Conservation (phyloP, 2,797 vertebrate genomes). For the Clarias pachynema region DNA sequence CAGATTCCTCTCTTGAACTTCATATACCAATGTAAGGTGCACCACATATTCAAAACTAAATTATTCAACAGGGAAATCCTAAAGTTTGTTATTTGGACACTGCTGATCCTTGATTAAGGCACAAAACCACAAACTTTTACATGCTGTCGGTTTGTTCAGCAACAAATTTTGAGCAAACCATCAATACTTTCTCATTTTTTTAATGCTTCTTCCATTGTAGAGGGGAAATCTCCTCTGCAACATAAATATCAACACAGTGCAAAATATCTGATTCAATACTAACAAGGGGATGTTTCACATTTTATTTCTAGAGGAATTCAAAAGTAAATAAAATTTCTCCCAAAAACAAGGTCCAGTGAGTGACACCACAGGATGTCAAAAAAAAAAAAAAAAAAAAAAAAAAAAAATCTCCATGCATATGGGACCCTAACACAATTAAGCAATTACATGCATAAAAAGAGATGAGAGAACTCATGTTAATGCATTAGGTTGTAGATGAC, state of each 20-base stretch:
- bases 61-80: not conserved
- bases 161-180: not conserved
- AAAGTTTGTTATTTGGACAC: not conserved
- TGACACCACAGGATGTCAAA: not conserved
- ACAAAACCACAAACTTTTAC: conserved; percentile 12
- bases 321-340: not conserved
- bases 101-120: conserved; percentile 19
- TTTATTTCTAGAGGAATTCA: not conserved
- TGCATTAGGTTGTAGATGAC: no score
- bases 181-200: not conserved
- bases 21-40: conserved; percentile 18
- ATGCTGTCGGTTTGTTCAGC: not conserved
- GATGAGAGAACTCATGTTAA: no score
- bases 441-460: no score
- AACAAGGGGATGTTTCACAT: not conserved
- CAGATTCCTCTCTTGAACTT: not conserved
- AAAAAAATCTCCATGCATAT: no score
- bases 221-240: not conserved
- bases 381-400: no score
- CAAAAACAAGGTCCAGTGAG: conserved; percentile 36
- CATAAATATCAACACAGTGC: not conserved
- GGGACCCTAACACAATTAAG: no score
- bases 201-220: not conserved
- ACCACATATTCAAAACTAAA: not conserved
- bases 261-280: not conserved